Percentiles rank a stretch among this genome's conserved stretches.
Evolutionary conservation across 2,888 invertebrate species (phyloP).

Genomic region (Tineola bisselliella): DNA sequence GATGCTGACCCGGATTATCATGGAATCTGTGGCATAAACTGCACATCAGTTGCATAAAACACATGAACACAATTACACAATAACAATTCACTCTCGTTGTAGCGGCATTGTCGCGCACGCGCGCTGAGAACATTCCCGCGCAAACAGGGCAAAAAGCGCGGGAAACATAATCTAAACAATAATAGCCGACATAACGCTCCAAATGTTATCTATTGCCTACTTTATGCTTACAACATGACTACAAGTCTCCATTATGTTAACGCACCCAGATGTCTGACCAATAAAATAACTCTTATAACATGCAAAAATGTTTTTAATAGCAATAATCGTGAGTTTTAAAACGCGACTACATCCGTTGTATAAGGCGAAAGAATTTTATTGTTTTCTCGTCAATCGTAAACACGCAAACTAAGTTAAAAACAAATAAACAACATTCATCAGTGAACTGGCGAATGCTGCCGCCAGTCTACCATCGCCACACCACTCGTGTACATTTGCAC

Average conservation of each 20-base stretch:
- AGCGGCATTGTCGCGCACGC: conserved; percentile 54
- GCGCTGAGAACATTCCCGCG: conserved; percentile 66
- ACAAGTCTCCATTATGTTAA: conserved; percentile 42
- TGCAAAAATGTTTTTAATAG: no score
- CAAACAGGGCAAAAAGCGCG: conserved; percentile 60
- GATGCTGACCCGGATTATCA: conserved; percentile 35
- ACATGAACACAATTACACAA: conserved; percentile 48
- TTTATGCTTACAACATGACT: conserved; percentile 42
- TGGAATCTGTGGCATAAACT: conserved; percentile 49
- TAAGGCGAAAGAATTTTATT: background rate
- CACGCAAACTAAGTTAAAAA: background rate
- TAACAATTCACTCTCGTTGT: conserved; percentile 59
- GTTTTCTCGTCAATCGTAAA: background rate
- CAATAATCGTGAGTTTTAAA: background rate
- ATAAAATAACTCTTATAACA: background rate
- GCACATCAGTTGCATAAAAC: conserved; percentile 56
- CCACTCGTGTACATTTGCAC: background rate
- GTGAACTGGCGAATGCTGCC: background rate
- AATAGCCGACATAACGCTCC: conserved; percentile 62
- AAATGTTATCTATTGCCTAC: conserved; percentile 51
- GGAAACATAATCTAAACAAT: conserved; percentile 53
- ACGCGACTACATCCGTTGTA: background rate
- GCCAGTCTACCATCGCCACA: background rate
- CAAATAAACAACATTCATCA: background rate
- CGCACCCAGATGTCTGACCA: background rate